A percentile compares a stretch with the other conserved stretches of the same genome.
These are phyloP conservation scores for Paradoxurus hermaphroditus DNA, from an alignment of 2,113 vertebrate species.

Conservation along the genomic window DNA sequence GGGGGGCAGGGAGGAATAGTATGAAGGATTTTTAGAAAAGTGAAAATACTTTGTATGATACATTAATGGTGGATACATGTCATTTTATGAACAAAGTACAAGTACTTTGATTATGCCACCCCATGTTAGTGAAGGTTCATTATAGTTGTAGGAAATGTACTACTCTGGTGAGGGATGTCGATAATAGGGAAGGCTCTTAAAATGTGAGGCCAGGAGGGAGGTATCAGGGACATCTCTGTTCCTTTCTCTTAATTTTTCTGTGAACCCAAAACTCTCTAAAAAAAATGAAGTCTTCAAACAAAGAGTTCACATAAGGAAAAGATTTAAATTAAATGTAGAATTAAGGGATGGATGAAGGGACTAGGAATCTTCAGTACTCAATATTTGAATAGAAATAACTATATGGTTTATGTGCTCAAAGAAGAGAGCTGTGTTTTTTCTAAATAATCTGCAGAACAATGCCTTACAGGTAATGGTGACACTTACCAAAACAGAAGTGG, in stretches of 20 bases:
- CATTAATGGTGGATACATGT: neutral
- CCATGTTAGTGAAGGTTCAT: neutral
- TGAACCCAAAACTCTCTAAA: neutral
- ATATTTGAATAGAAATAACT: neutral
- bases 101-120: neutral
- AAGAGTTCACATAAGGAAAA: conserved; percentile 2
- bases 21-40: neutral
- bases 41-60: neutral
- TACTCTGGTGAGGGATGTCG: neutral
- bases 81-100: too few relatives aligned
- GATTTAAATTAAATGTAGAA: neutral
- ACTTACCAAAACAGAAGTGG: conserved; percentile 38
- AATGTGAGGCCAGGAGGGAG: neutral
- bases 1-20: neutral
- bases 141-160: neutral
- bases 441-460: conserved; percentile 11
- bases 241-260: neutral
- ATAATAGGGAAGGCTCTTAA: neutral
- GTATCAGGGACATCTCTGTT: neutral
- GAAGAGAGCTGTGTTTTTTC: neutral
- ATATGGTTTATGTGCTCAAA: neutral
- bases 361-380: neutral
- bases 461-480: conserved; percentile 63
- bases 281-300: neutral
- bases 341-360: neutral